phyloP scores from a whole-genome alignment of 2,888 invertebrate genomes.

The Ormyrus labotus region DNA sequence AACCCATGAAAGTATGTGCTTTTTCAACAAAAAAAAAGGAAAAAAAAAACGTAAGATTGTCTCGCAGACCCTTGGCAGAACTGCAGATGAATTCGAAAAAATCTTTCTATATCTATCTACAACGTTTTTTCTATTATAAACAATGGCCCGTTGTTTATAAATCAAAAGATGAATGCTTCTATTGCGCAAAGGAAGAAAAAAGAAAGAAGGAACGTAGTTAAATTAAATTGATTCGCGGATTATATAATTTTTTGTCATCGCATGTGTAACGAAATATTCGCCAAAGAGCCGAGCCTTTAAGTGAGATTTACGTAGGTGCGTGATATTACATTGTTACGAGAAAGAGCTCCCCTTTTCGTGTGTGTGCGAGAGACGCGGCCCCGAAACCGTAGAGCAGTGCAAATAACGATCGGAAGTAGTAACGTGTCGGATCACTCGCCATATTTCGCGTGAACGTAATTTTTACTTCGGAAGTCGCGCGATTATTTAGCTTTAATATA shows the following conservation, averaged over 20 bases:
- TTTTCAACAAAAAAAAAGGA: slow-evolving; percentile 60
- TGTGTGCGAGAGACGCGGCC: slow-evolving; percentile 5
- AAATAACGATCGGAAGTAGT: slow-evolving; percentile 33
- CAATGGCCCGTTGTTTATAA: slow-evolving; percentile 33
- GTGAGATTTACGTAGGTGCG: slow-evolving; percentile 41
- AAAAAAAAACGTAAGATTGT: slow-evolving; percentile 29
- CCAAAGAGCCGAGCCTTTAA: slow-evolving; percentile 52
- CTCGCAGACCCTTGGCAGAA: slow-evolving; percentile 38
- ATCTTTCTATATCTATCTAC: slow-evolving; percentile 52
- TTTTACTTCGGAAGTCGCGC: neutral
- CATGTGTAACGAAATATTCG: slow-evolving; percentile 40
- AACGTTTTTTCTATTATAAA: slow-evolving; percentile 51
- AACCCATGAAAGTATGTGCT: slow-evolving; percentile 76
- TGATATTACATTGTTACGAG: slow-evolving; percentile 4
- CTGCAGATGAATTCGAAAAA: slow-evolving; percentile 32
- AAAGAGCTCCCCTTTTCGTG: slow-evolving; percentile 1
- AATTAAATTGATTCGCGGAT: slow-evolving; percentile 22
- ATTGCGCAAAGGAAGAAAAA: neutral
- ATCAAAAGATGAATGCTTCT: neutral
- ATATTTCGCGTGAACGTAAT: slow-evolving; percentile 19
- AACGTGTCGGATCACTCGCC: slow-evolving; percentile 25
- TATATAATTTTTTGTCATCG: slow-evolving; percentile 23
- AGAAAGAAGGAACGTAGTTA: slow-evolving; percentile 3
- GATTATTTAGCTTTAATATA: neutral
- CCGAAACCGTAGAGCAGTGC: neutral